Evolutionary conservation across 30 jellyfish, hydroid and myxozoan species (phyloP), one percentile per base, ranked within the genome.

Genomic region (Pseudorhiza aurosa): DNA sequence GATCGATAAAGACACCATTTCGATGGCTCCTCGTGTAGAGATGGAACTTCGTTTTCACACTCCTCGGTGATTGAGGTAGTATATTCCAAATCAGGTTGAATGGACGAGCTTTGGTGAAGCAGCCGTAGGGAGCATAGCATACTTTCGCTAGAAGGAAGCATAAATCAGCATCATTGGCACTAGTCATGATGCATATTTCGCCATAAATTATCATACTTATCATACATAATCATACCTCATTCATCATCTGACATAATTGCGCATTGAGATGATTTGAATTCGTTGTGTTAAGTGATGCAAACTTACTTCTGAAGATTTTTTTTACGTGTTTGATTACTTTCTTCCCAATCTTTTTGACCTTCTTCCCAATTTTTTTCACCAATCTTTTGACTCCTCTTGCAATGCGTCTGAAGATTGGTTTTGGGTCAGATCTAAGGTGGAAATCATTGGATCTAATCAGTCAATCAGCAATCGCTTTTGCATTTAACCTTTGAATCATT

Each of bases 71-170:
- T 44, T 81, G 68, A 19, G 97, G 97, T 30, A 88, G 64, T 14
- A 51, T 87, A 7, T 46, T 81, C 39, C 65, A 58, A 6, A 88
- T 68, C 42, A 62, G 25, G 30, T 80, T 47, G 76, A 40, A 88
- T 21, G 95, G 95, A 24, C 42, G 30, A 19, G 47, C 49, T 19
- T 70, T 77, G 29, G 17, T 58, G 81, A 78, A 88, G 90, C 97
- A 88, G 17, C 97, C 97, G 53, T 79, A 88, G n/a, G 87, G 80
- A 1, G 80, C 87, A 59, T 78, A 88, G 63, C 97, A 88, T 0
- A 87, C 84, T 56, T 39, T 21, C n/a, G 14, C 67, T 53, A 53
- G 8, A 21, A 53, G 12, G 29, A 53, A 21, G 4, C 6, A 19
- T 19, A 15, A 4, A 10, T n/a, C n/a, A n/a, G n/a, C n/a, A n/a